These are phyloP conservation scores for Pao palembangensis DNA, from an alignment of 2,113 vertebrate species.

Conservation along the genomic window DNA sequence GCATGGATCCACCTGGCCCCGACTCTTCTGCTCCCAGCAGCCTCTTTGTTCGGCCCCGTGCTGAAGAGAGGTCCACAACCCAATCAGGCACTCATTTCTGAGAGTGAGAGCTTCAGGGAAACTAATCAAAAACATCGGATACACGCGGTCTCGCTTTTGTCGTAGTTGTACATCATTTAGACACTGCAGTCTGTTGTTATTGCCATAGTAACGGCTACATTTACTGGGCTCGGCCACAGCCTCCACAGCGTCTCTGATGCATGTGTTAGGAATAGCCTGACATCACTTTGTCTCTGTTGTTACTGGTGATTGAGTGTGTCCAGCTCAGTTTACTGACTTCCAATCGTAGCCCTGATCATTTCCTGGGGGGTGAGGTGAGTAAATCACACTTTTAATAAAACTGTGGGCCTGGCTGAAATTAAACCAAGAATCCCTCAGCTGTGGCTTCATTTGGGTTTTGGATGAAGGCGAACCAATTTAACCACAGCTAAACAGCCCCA, in stretches of 20 bases:
- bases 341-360: too few relatives aligned
- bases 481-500: slow-evolving; percentile 14
- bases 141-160: neutral
- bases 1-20: neutral
- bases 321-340: too few relatives aligned
- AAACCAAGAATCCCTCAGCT: neutral
- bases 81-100: neutral
- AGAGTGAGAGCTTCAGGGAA: neutral
- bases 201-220: too few relatives aligned
- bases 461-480: slow-evolving; percentile 8
- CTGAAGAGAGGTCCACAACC: neutral
- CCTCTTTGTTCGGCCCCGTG: neutral
- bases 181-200: neutral
- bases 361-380: too few relatives aligned
- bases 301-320: too few relatives aligned
- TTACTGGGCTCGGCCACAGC: too few relatives aligned
- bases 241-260: too few relatives aligned
- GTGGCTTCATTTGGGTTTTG: neutral
- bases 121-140: neutral
- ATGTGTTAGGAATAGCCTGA: too few relatives aligned
- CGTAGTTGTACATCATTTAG: neutral
- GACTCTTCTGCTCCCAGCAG: neutral
- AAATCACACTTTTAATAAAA: too few relatives aligned
- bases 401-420: too few relatives aligned
- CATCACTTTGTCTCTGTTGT: too few relatives aligned